These are phyloP conservation scores for Umimayanthus chanpuru DNA, from an alignment of 92 coral and sea anemone genomes.

Conservation along the genomic window DNA sequence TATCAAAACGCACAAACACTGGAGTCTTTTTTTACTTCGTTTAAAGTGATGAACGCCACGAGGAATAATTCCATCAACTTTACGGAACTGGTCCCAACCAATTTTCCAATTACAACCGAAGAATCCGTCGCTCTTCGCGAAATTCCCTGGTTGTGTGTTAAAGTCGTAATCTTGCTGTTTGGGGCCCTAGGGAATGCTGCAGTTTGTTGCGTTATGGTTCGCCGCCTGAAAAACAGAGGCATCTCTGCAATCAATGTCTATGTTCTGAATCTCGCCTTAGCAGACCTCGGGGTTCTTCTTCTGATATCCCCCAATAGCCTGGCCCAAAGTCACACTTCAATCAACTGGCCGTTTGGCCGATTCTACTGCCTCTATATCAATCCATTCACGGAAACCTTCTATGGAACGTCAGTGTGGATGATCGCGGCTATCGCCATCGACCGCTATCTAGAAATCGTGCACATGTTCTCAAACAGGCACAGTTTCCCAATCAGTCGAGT, in stretches of 20 bases:
- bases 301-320: background rate
- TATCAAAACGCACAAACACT: background rate
- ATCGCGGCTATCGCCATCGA: conserved; percentile 20
- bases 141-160: conserved; percentile 10
- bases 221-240: conserved; percentile 13
- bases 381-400: background rate
- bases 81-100: background rate
- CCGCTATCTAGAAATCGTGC: conserved; percentile 16
- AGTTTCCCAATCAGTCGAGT: background rate
- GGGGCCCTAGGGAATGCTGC: conserved; percentile 11
- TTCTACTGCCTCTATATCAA: background rate
- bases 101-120: background rate
- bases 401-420: conserved; percentile 23
- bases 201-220: conserved; percentile 6
- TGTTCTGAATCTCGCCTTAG: conserved; percentile 13
- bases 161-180: background rate
- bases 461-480: background rate
- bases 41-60: background rate
- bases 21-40: background rate
- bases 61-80: background rate
- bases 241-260: conserved; percentile 14
- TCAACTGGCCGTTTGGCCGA: conserved; percentile 4
- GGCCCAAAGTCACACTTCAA: background rate
- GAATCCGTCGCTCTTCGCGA: background rate
- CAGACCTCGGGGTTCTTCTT: background rate